Percentiles rank a stretch among this genome's conserved stretches.
Conservation (phyloP, 2,888 invertebrate species). For the Corbicula japonica region DNA sequence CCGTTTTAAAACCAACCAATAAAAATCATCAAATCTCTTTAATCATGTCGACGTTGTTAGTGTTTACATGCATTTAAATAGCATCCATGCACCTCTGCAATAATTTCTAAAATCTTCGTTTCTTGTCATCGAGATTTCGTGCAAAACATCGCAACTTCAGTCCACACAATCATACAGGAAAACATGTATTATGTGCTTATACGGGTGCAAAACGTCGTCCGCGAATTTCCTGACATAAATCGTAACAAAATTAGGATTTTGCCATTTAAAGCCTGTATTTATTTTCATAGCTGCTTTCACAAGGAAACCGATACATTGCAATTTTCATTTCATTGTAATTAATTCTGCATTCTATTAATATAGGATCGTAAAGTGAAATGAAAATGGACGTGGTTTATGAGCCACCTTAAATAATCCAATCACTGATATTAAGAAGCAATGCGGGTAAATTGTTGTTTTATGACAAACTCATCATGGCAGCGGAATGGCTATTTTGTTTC, state of each 20-base stretch:
- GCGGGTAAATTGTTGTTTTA: conserved; percentile 50
- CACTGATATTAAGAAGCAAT: conserved; percentile 16
- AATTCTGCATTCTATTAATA: conserved; percentile 53
- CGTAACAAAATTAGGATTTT: conserved; percentile 20
- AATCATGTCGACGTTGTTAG: no score
- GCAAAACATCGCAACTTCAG: no score
- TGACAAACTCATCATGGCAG: conserved; percentile 37
- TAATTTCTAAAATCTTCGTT: no score
- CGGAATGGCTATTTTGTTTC: conserved; percentile 39
- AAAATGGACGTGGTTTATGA: conserved; percentile 56
- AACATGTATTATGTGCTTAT: conserved; percentile 2
- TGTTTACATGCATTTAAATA: no score
- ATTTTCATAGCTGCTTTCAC: conserved; percentile 44
- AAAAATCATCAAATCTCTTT: no score
- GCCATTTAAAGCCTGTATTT: conserved; percentile 51
- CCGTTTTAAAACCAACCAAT: no score
- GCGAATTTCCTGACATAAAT: conserved; percentile 11
- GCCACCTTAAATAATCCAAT: conserved; percentile 36
- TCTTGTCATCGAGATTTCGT: no score
- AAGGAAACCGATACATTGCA: conserved; percentile 51
- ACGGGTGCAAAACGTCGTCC: conserved; percentile 28
- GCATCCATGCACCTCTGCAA: conserved; percentile 14
- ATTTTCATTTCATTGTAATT: conserved; percentile 61
- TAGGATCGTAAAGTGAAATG: conserved; percentile 54
- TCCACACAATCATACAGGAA: conserved; percentile 2